Percentiles rank a stretch among this genome's conserved stretches.
Evolutionary conservation across 2,797 vertebrate species (phyloP).

Genomic region (Choloepus didactylus): DNA sequence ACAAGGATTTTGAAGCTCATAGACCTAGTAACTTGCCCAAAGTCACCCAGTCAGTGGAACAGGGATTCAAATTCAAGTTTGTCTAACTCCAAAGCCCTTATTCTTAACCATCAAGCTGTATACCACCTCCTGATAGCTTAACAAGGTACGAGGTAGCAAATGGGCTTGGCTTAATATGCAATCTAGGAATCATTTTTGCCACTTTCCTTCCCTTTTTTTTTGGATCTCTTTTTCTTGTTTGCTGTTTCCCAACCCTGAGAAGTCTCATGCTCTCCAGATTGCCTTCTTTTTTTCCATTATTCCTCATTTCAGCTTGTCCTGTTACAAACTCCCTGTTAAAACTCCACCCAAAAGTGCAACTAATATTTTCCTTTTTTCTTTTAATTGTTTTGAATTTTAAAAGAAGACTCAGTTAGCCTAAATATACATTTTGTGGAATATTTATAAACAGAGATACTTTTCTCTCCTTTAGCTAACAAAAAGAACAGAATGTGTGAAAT

Average conservation of each 20-base stretch:
- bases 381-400: not conserved
- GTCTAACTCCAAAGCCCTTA: not conserved
- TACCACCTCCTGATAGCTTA: not conserved
- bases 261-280: not conserved
- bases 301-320: conserved; percentile 9
- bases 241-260: not conserved
- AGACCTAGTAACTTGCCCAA: not conserved
- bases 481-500: not conserved
- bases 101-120: not conserved
- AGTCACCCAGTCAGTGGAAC: not conserved
- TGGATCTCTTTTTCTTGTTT: not conserved
- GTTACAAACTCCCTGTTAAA: not conserved
- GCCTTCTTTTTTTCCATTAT: conserved; percentile 31
- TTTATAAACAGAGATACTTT: not conserved
- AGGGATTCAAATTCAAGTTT: not conserved
- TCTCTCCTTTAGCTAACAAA: not conserved
- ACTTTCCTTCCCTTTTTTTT: not conserved
- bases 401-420: not conserved
- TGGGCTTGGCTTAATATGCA: not conserved
- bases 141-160: not conserved
- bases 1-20: not conserved
- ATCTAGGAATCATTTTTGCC: not conserved
- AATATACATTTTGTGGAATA: conserved; percentile 19
- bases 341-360: not conserved
- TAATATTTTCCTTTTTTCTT: conserved; percentile 10